Conservation (phyloP, 2,113 vertebrate species). For the Pardalotus punctatus region DNA sequence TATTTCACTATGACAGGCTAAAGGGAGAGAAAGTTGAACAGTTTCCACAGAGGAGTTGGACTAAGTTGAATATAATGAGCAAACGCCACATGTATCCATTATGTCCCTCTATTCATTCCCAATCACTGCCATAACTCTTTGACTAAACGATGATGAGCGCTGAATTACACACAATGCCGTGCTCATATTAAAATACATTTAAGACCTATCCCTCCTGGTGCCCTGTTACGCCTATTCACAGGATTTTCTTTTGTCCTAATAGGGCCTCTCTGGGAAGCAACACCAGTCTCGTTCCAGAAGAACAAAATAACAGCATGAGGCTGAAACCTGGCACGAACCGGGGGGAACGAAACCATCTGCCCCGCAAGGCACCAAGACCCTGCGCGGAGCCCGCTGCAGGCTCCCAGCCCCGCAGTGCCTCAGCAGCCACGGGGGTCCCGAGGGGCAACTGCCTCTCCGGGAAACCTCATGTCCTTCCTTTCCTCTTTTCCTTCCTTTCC, state of each 20-base stretch:
- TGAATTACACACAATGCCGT: slow-evolving; percentile 85
- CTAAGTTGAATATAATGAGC: slow-evolving; percentile 95
- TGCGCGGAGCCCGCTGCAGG: background rate
- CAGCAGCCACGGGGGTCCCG: background rate
- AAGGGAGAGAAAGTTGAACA: slow-evolving; percentile 85
- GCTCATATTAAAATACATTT: slow-evolving; percentile 91
- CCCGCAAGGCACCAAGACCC: slow-evolving; percentile 45
- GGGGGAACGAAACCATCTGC: slow-evolving; percentile 90
- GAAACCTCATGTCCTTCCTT: background rate
- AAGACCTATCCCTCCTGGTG: slow-evolving; percentile 81
- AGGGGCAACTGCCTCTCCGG: too few relatives aligned
- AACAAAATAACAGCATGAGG: slow-evolving; percentile 85
- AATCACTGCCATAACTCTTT: slow-evolving; percentile 85
- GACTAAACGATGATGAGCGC: slow-evolving; percentile 85
- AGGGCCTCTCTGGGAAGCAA: slow-evolving; percentile 81
- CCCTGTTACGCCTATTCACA: slow-evolving; percentile 88
- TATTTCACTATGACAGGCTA: slow-evolving; percentile 86
- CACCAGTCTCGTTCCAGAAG: slow-evolving; percentile 82
- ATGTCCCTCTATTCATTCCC: slow-evolving; percentile 75
- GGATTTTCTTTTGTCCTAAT: slow-evolving; percentile 88
- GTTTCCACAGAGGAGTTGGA: slow-evolving; percentile 80
- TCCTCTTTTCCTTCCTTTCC: fast-evolving
- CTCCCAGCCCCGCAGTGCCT: background rate
- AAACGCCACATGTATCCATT: slow-evolving; percentile 90
- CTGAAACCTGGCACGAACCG: slow-evolving; percentile 80